Percentiles rank a stretch among this genome's conserved stretches.
Evolutionary conservation across 2,797 vertebrate species (phyloP).

Genomic region (Poliocrania exsul): DNA sequence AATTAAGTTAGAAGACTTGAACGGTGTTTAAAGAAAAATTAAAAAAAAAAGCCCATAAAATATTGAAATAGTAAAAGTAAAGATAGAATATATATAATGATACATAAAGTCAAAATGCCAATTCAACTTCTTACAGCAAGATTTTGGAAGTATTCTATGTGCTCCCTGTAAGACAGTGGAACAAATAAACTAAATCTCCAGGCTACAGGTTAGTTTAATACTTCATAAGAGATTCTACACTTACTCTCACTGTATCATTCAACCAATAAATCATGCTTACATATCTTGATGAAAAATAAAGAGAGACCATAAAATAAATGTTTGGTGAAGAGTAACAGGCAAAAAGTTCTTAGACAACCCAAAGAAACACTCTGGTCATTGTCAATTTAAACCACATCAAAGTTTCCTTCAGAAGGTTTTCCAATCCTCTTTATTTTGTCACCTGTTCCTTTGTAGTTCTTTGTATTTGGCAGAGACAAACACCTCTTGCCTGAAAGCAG

Average conservation of each 20-base stretch:
- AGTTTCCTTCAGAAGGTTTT: not conserved
- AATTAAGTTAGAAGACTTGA: not conserved
- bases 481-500: fast-evolving
- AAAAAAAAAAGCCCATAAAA: not conserved
- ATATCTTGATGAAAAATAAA: not conserved
- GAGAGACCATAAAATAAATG: not conserved
- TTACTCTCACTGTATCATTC: not conserved
- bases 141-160: not conserved
- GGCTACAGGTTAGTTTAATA: not conserved
- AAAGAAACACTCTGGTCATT: not conserved
- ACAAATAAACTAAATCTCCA: not conserved
- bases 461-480: not conserved
- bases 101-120: not conserved
- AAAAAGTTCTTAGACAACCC: not conserved
- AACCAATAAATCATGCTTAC: not conserved
- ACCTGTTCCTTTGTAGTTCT: not conserved
- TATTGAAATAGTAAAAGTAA: not conserved
- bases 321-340: not conserved
- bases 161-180: not conserved
- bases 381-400: not conserved
- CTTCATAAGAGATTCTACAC: not conserved
- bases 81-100: not conserved
- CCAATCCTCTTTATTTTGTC: not conserved
- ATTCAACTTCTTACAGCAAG: not conserved
- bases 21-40: not conserved